A percentile compares a stretch with the other conserved stretches of the same genome.
These are phyloP conservation scores for Aleiodes leptofemur DNA, from an alignment of 2,888 invertebrate species.

Conservation along the genomic window DNA sequence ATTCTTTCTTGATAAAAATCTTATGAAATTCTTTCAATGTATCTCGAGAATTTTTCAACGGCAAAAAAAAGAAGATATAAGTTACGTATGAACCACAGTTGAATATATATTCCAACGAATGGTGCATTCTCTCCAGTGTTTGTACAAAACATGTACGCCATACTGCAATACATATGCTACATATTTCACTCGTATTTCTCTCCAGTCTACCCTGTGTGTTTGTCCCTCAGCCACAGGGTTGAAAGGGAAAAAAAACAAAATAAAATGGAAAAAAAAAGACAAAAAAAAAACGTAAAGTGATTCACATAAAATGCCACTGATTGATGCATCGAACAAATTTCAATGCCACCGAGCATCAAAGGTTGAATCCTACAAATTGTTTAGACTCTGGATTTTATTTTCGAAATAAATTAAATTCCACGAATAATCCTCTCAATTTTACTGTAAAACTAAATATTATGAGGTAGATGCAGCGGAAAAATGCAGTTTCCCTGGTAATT, in stretches of 20 bases:
- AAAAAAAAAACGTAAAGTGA: neutral
- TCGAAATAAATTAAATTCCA: neutral
- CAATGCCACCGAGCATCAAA: neutral
- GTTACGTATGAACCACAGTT: neutral
- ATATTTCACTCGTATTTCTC: constrained; percentile 18
- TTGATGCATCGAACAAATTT: constrained; percentile 11
- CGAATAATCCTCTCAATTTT: constrained; percentile 4
- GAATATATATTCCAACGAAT: neutral
- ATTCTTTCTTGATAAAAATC: neutral
- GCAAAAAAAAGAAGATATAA: neutral
- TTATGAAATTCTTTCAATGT: neutral
- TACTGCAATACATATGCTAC: constrained; percentile 19
- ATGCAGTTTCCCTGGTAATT: neutral
- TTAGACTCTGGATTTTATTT: neutral
- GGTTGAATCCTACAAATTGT: constrained; percentile 1
- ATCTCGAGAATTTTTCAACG: neutral
- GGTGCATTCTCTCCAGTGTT: neutral
- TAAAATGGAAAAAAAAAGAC: neutral
- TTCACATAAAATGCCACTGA: neutral
- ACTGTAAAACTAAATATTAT: neutral
- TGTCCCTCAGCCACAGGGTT: constrained; percentile 1
- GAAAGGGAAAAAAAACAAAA: neutral
- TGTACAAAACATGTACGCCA: constrained; percentile 21
- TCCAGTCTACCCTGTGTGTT: neutral
- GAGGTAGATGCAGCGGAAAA: neutral